Base-by-base conservation (phyloP, 2,797 vertebrate genomes). In the Rhabdomys pumilio region DNA sequence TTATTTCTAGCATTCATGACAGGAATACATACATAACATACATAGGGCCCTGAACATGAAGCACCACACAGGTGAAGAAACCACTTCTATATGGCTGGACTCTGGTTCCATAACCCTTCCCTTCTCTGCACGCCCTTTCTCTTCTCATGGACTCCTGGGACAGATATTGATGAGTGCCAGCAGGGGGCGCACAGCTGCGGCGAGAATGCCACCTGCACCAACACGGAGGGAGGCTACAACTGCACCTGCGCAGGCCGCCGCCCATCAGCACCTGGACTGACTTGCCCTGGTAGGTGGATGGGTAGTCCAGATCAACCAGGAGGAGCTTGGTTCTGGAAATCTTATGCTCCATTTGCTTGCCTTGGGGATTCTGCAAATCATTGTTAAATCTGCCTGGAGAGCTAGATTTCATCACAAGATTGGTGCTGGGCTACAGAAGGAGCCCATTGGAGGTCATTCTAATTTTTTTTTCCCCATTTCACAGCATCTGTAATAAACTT, bases 151-250 rank as follows among this genome's bases (percentile, higher is more conserved):
- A 19, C 17, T 92, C 87, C 77, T 3, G 81, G 97, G 97, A 61
- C 97, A 99, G 99, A 99, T 97, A 98, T 99, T 50, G 99, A 99
- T 93, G 99, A 99, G 93, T 99, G 99, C 97, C 94, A 97, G 90
- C 95, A 2, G 89, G 98, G 98, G 73, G 93, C 53, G 1, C 98
- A 99, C 89, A 95, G 89, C 76, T 99, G 99, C 94, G 98, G 98
- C 97, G 98, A 98, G 95, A 98, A 98, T 3, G 97, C 96, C 93
- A 98, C 98, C 87, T 99, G 99, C 89, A 98, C 96, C 95, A 99
- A 99, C 63, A 98, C 96, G 1, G 93, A 98, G 57, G 99, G 99
- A 88, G 98, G 89, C 80, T 99, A 99, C 76, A 97, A 98, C 95
- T 99, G 99, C 97, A 97, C 0, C 0, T 99, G 98, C 57, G 92